These are phyloP conservation scores for Endomychus coccineus DNA, from an alignment of 2,888 invertebrate species.

Conservation along the genomic window DNA sequence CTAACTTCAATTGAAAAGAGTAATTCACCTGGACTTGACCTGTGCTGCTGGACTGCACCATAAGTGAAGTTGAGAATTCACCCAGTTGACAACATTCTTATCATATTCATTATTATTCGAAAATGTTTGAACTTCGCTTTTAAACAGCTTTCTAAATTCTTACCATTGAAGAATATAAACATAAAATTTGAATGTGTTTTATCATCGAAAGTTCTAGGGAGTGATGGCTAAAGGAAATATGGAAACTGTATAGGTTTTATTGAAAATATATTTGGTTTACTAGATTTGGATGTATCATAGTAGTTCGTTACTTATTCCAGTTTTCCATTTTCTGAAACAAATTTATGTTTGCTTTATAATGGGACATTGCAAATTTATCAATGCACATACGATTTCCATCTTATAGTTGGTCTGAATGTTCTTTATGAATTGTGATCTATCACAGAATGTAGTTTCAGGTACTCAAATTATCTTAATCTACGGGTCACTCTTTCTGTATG, in stretches of 20 bases:
- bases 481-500: too few species aligned
- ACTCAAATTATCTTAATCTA: too few species aligned
- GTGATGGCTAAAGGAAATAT: not conserved
- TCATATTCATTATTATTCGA: not conserved
- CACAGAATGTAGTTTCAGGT: too few species aligned
- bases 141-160: not conserved
- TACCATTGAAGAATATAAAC: not conserved
- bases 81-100: not conserved
- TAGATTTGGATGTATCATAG: too few species aligned
- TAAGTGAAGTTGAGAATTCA: not conserved
- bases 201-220: slow-evolving; percentile 1
- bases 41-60: too few species aligned
- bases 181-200: slow-evolving; percentile 1
- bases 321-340: too few species aligned
- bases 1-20: not conserved
- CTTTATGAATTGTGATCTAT: too few species aligned
- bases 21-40: not conserved
- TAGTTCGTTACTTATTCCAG: too few species aligned
- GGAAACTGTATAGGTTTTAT: not conserved
- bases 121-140: slow-evolving; percentile 1
- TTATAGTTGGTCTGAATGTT: too few species aligned
- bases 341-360: too few species aligned
- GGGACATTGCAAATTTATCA: too few species aligned
- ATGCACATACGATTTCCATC: too few species aligned
- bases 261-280: slow-evolving; percentile 1